Evolutionary conservation across 2,113 vertebrate species (phyloP).

Genomic region (Oophaga pumilio): DNA sequence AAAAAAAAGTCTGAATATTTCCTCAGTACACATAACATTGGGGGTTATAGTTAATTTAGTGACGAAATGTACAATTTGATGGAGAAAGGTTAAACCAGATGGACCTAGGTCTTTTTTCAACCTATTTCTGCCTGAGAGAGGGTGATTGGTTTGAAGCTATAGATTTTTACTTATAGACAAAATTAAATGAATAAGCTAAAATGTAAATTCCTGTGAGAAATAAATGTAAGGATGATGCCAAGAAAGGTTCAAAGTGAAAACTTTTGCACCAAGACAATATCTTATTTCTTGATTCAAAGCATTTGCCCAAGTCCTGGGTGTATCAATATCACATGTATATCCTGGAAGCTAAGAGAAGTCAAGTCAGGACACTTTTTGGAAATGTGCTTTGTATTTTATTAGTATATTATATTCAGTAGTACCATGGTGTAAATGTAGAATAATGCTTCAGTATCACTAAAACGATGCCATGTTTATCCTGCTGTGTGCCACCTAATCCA

Average conservation of each 20-base stretch:
- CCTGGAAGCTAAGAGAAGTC: conserved; percentile 46
- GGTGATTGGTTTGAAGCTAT: neutral
- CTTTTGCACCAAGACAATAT: conserved; percentile 30
- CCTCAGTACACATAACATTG: neutral
- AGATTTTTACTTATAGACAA: neutral
- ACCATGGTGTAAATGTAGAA: neutral
- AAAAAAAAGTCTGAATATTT: too few species aligned
- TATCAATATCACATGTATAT: conserved; percentile 55
- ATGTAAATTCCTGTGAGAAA: conserved; percentile 1
- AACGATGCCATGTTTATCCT: neutral
- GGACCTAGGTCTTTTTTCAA: too few species aligned
- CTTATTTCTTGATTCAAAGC: conserved; percentile 41
- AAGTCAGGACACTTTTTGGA: conserved; percentile 27
- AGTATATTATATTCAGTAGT: conserved; percentile 16
- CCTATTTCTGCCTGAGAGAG: too few species aligned
- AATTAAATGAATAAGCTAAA: conserved; percentile 21
- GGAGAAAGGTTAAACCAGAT: too few species aligned
- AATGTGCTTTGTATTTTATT: conserved; percentile 38
- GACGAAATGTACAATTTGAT: too few species aligned
- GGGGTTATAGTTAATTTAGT: too few species aligned
- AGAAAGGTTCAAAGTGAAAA: conserved; percentile 37
- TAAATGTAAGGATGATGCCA: conserved; percentile 4
- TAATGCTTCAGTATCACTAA: neutral
- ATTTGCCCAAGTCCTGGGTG: conserved; percentile 3
- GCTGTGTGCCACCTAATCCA: too few species aligned